These are phyloP conservation scores for Enteromius mattozi DNA, from an alignment of 2,797 vertebrate species.

Conservation along the genomic window DNA sequence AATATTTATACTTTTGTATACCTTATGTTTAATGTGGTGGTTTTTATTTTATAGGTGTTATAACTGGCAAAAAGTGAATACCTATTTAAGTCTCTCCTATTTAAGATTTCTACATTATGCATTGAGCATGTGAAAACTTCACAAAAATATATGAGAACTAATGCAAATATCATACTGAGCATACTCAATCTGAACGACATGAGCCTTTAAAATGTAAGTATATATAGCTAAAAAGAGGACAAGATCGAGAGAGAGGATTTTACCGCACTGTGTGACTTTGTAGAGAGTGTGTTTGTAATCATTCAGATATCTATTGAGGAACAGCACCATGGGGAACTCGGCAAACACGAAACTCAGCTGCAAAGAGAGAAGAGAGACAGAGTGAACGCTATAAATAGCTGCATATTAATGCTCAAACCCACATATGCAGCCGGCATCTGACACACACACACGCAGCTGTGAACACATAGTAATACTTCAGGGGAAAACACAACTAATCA, in stretches of 20 bases:
- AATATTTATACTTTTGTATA: not conserved
- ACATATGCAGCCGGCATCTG: slow-evolving; percentile 6
- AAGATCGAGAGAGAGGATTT: slow-evolving; percentile 49
- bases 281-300: slow-evolving; percentile 80
- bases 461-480: not conserved
- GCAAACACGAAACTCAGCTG: slow-evolving; percentile 93
- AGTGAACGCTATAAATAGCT: slow-evolving; percentile 30
- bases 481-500: slow-evolving; percentile 12
- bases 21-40: not conserved
- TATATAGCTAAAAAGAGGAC: not conserved
- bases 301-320: slow-evolving; percentile 83
- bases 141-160: not conserved
- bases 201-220: not conserved
- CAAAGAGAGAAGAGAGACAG: slow-evolving; percentile 9
- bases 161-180: not conserved
- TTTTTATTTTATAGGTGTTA: not conserved
- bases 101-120: not conserved
- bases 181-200: not conserved
- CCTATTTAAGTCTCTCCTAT: no score
- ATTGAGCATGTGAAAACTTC: not conserved
- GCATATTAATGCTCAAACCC: slow-evolving; percentile 21
- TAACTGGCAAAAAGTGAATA: not conserved
- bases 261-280: slow-evolving; percentile 85
- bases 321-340: slow-evolving; percentile 89
- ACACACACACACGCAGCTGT: slow-evolving; percentile 23